phyloP scores from a whole-genome alignment of 2,797 vertebrate species.

The Pyrocephalus nanus region DNA sequence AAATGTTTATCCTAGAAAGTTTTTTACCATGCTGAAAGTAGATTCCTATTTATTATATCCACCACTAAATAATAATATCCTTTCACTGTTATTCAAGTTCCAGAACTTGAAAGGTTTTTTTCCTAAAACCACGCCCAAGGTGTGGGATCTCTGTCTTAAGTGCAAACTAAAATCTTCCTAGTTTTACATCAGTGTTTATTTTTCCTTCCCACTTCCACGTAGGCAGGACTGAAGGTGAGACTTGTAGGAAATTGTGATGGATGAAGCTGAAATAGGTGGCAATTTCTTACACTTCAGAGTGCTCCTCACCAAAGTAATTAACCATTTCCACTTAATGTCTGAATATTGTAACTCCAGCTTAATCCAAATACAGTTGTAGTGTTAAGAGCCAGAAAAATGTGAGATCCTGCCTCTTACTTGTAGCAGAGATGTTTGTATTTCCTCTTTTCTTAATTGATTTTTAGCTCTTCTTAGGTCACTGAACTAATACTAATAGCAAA shows the following conservation, averaged over 20 bases:
- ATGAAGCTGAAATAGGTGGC: neutral
- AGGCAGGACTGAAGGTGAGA: neutral
- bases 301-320: neutral
- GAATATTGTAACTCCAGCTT: neutral
- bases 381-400: neutral
- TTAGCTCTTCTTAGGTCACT: neutral
- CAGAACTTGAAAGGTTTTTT: neutral
- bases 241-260: neutral
- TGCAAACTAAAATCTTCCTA: neutral
- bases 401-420: neutral
- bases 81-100: neutral
- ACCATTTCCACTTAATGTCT: neutral
- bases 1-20: neutral
- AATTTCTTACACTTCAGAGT: neutral
- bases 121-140: neutral
- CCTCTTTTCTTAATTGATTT: neutral
- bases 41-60: neutral
- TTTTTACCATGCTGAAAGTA: neutral
- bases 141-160: neutral
- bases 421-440: neutral
- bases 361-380: neutral
- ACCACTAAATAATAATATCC: neutral
- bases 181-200: neutral
- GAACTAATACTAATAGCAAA: neutral
- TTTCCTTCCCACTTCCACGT: neutral